Base-by-base conservation (phyloP, 2,113 vertebrate species). In the Pomatostomus ruficeps region DNA sequence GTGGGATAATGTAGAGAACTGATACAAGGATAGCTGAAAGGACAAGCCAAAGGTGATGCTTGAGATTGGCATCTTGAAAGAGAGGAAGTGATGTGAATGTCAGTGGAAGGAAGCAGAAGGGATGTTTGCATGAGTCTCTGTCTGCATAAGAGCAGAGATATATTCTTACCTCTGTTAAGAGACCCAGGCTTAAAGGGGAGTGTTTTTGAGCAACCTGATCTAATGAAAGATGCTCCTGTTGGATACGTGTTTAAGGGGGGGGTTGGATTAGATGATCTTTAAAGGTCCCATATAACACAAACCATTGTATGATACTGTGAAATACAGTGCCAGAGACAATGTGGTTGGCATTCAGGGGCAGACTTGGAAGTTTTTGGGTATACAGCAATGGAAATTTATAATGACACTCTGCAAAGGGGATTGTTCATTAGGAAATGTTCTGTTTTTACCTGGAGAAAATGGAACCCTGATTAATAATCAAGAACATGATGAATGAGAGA, bases 201-300 rank as follows among this genome's bases (percentile, higher is more conserved):
- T 6, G 1, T 10, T 92, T 66, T 79, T 66, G 36, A 66, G 22
- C 28, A 75, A 25, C 12, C 8, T 67, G 38, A 18, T 45, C 4
- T 35, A 28, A 26, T 67, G n/a, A 66, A 79, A 71, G 16, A 26
- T 79, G 12, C 48, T 8, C 14, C 9, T 61, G 10, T 46, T 58
- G 23, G 67, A 4, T 72, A 19, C 0, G 1, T 73, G 7, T 51
- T 66, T 15, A 29, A 28, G 7, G n/a, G 10, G 14, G 5, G 10
- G 14, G 5, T 67, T 67, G 33, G 17, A 35, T 59, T 73, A 59
- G 20, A 22, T 65, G 21, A 28, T 62, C 6, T 66, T 73, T 62
- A 74, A 54, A 61, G 9, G 22, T 91, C 10, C 12, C 5, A n/a
- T 85, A 7, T 22, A 42, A 48, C 5, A 19, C 49, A 77, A 48